A percentile compares a stretch with the other conserved stretches of the same genome.
These are phyloP conservation scores for Drosophila setosimentum DNA, from an alignment of 2,888 invertebrate species.

Conservation along the genomic window DNA sequence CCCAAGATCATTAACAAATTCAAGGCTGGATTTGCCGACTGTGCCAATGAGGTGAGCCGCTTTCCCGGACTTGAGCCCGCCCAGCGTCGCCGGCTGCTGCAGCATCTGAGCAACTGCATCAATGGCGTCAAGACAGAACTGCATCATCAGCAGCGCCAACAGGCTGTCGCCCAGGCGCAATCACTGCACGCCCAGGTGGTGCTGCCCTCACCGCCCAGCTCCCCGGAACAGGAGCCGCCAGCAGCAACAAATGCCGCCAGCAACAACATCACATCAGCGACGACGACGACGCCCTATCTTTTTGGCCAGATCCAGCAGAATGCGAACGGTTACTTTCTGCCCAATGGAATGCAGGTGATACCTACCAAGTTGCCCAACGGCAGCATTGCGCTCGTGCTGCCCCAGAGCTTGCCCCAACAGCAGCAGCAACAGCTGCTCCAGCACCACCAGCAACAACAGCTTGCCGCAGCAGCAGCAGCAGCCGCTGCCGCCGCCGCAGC, in stretches of 20 bases:
- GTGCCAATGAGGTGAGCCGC: constrained; percentile 92
- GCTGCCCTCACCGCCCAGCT: constrained; percentile 86
- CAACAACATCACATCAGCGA: constrained; percentile 45
- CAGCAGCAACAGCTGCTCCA: constrained; percentile 85
- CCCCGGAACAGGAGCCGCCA: constrained; percentile 84
- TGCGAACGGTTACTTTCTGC: constrained; percentile 87
- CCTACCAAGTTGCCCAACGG: constrained; percentile 93
- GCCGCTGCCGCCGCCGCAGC: constrained; percentile 64
- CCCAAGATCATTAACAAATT: constrained; percentile 94
- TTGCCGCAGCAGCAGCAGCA: constrained; percentile 87
- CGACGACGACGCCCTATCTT: constrained; percentile 63
- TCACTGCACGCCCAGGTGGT: constrained; percentile 87
- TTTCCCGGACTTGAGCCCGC: constrained; percentile 91
- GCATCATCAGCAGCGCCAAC: constrained; percentile 83
- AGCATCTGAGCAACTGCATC: constrained; percentile 91
- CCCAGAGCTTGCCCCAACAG: constrained; percentile 88
- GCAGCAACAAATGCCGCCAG: constrained; percentile 45
- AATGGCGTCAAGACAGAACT: constrained; percentile 85
- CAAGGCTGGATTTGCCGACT: constrained; percentile 94
- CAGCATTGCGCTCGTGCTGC: constrained; percentile 92
- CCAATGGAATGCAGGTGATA: constrained; percentile 91
- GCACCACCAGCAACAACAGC: constrained; percentile 84
- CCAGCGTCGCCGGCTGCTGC: constrained; percentile 90
- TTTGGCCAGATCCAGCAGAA: constrained; percentile 83
- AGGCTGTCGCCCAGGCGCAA: constrained; percentile 71